Evolutionary conservation across 2,797 vertebrate species (phyloP).

Genomic region (Carapus acus): DNA sequence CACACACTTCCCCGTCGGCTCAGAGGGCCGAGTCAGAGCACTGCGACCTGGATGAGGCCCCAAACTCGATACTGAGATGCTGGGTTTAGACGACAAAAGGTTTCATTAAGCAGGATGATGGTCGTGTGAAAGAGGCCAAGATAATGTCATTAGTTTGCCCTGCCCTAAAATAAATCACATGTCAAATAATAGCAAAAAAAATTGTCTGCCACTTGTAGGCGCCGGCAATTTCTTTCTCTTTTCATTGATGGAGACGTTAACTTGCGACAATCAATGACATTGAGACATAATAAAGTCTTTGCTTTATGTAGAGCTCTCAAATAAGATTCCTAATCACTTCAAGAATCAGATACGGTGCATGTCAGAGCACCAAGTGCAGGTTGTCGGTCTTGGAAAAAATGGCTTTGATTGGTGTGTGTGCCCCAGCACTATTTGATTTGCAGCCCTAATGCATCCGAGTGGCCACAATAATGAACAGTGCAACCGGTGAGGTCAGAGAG

Average conservation of each 20-base stretch:
- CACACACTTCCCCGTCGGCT: slow-evolving; percentile 60
- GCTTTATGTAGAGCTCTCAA: too few species aligned
- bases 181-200: slow-evolving; percentile 25
- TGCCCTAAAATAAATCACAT: background rate
- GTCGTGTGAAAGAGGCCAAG: slow-evolving; percentile 56
- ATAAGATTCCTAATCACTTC: background rate
- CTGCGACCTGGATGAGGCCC: slow-evolving; percentile 56
- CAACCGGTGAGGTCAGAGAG: too few species aligned
- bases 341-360: background rate
- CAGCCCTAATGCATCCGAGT: background rate
- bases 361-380: background rate
- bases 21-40: slow-evolving; percentile 62
- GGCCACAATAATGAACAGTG: too few species aligned
- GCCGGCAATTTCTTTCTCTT: slow-evolving; percentile 19
- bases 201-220: slow-evolving; percentile 37
- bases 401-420: background rate
- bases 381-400: background rate
- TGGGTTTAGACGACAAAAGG: slow-evolving; percentile 48
- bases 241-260: background rate
- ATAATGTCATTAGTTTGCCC: slow-evolving; percentile 24
- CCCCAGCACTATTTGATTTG: background rate
- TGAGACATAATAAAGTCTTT: background rate
- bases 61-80: slow-evolving; percentile 63
- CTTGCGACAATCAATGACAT: background rate
- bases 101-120: slow-evolving; percentile 60